phyloP scores from a whole-genome alignment of 2,797 vertebrate genomes.

The Sebastes miniatus region DNA sequence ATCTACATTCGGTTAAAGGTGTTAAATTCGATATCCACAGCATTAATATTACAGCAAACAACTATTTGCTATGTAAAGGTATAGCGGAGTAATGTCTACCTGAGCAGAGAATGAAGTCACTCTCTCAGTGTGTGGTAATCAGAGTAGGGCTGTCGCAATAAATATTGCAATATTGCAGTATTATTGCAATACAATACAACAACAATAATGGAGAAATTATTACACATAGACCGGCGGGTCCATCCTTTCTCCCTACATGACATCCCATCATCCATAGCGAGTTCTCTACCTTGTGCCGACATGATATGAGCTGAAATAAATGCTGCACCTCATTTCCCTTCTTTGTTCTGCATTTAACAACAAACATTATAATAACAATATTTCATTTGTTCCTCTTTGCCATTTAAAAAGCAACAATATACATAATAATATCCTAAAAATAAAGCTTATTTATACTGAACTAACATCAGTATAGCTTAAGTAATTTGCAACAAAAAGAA shows the following conservation, averaged over 20 bases:
- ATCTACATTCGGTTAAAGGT: background rate
- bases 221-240: background rate
- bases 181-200: background rate
- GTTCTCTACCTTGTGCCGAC: background rate
- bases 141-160: background rate
- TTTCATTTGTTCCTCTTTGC: fast-evolving
- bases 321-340: background rate
- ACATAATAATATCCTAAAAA: too few relatives aligned
- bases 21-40: too few relatives aligned
- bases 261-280: background rate
- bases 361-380: background rate
- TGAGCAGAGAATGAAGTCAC: too few relatives aligned
- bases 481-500: background rate
- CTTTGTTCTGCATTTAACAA: background rate
- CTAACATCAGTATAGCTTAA: background rate
- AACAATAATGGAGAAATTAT: background rate
- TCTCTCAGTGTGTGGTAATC: too few relatives aligned
- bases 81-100: too few relatives aligned
- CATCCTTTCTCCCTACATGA: background rate
- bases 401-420: too few relatives aligned
- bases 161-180: too few relatives aligned
- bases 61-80: too few relatives aligned
- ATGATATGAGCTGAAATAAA: background rate
- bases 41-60: too few relatives aligned
- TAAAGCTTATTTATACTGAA: background rate